Conservation (phyloP, 2,113 vertebrate species). For the Artemisiospiza belli region DNA sequence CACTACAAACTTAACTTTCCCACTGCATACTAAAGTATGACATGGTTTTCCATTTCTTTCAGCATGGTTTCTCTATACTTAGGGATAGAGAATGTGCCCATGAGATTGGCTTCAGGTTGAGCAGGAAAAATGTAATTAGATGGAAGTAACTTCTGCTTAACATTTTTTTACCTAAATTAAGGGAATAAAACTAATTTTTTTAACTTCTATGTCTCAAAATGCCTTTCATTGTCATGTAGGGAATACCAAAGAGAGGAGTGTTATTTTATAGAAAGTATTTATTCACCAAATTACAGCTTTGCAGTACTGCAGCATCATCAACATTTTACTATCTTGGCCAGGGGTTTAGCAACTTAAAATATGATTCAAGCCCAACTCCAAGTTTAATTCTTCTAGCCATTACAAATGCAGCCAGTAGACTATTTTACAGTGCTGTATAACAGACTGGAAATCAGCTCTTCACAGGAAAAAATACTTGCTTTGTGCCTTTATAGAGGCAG, state of each 20-base stretch:
- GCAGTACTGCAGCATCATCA: neutral
- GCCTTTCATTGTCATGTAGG: neutral
- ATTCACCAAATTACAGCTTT: neutral
- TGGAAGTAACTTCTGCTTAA: neutral
- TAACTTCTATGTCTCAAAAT: neutral
- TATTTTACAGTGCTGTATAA: neutral
- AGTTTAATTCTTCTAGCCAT: neutral
- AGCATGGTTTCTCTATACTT: neutral
- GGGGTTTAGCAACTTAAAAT: neutral
- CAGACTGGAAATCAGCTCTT: neutral
- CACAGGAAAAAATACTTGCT: neutral
- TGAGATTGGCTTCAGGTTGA: neutral
- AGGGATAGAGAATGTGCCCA: neutral
- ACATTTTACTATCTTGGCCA: neutral
- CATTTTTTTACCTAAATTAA: neutral
- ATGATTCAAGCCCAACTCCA: neutral
- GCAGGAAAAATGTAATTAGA: neutral
- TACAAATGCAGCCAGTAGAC: neutral
- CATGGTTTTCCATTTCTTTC: neutral
- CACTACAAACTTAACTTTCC: neutral
- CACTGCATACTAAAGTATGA: neutral
- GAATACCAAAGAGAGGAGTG: neutral
- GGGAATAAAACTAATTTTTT: neutral
- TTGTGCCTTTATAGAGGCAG: neutral
- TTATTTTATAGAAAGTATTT: neutral